Base-by-base conservation (phyloP, 2,113 vertebrate genomes). In the Crocuta crocuta region DNA sequence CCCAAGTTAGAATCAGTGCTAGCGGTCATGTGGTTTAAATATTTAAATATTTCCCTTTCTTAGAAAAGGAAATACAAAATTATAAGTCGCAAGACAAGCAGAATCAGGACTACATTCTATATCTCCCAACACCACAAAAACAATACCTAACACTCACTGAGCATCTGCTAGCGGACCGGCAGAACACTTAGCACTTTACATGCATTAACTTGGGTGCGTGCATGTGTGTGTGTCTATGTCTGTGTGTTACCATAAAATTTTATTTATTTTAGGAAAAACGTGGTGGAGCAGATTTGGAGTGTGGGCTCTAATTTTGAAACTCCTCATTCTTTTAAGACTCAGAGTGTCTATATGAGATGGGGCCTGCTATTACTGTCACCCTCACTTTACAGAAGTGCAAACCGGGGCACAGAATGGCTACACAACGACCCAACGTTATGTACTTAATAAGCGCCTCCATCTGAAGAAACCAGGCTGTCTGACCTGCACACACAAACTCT, bases 31-130 rank as follows among this genome's bases (percentile, higher is more conserved):
- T 48, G 17, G 55, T 58, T 87, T 83, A 82, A 58, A 5, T 84
- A 48, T 74, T 76, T 83, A 61, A 91, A 92, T 76, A 70, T 87
- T 89, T 76, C 16, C 7, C 48, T 55, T 93, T 87, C 45, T 95
- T 26, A 95, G 68, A 43, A 39, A 76, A 84, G 65, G 66, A 65
- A 76, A 80, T 3, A 26, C 31, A 61, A 85, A 65, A 43, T 73
- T 21, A 48, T 5, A 85, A 50, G 24, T 9, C 78, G 73, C 5
- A 65, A 21, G 6, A 53, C 13, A 23, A 88, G 61, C n/a, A 33
- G 12, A 93, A 63, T 3, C 4, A 53, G n/a, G 31, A 35, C 50
- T n/a, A 16, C 5, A 16, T 1, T 39, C 39, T 45, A 16, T 10
- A 66, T 82, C 68, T 65, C 31, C 48, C 16, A 50, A 5, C 10